Evolutionary conservation across 2,797 vertebrate genomes (phyloP).

Genomic region (Chromis chromis): DNA sequence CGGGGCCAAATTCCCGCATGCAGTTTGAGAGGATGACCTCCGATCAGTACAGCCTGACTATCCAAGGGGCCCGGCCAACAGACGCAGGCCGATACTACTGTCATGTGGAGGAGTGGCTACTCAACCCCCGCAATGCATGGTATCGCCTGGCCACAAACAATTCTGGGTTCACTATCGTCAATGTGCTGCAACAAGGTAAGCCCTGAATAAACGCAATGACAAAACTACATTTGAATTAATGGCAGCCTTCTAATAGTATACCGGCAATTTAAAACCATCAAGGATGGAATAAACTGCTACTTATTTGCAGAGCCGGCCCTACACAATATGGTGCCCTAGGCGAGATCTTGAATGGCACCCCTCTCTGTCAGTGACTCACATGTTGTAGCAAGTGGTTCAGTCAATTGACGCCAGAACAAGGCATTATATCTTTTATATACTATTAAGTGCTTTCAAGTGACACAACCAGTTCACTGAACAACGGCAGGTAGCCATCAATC

Average conservation of each 20-base stretch:
- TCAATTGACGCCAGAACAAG: no score
- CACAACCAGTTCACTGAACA: no score
- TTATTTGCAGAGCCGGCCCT: no score
- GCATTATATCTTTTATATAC: no score
- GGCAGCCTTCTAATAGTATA: slow-evolving; percentile 1
- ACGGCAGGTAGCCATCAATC: no score
- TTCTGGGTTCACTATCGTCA: slow-evolving; percentile 89
- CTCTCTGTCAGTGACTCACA: no score
- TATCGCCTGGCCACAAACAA: slow-evolving; percentile 93
- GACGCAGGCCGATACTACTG: slow-evolving; percentile 95
- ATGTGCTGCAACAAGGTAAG: slow-evolving; percentile 89
- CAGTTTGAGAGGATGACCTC: slow-evolving; percentile 92
- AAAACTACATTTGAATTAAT: slow-evolving; percentile 13
- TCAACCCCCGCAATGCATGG: slow-evolving; percentile 91
- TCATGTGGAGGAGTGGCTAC: slow-evolving; percentile 95
- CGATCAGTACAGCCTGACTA: slow-evolving; percentile 91
- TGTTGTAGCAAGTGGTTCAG: no score
- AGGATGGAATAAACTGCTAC: slow-evolving; percentile 23
- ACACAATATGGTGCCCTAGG: no score
- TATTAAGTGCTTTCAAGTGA: no score
- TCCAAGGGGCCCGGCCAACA: slow-evolving; percentile 84
- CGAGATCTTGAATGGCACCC: no score
- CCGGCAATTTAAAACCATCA: not conserved
- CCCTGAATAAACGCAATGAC: slow-evolving; percentile 7
- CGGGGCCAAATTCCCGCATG: slow-evolving; percentile 86